Conservation (phyloP, 2,797 vertebrate species). For the Cottoperca gobio region DNA sequence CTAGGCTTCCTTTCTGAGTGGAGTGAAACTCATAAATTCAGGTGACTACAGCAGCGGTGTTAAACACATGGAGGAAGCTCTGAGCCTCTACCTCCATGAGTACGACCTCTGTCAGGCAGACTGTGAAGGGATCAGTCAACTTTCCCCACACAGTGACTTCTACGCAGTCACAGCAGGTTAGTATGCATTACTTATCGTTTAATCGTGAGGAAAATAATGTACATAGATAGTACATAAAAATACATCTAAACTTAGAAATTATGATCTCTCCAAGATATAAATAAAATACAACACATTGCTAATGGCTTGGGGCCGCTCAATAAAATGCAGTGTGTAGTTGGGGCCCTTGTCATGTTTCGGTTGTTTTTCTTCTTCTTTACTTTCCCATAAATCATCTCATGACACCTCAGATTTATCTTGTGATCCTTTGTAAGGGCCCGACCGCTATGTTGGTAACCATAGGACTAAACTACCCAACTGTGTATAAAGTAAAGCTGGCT, state of each 20-base stretch:
- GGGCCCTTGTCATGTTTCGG: background rate
- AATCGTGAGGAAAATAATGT: background rate
- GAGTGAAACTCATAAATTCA: slow-evolving; percentile 85
- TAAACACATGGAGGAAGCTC: slow-evolving; percentile 88
- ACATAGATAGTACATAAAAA: background rate
- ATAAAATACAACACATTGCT: background rate
- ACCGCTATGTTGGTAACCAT: background rate
- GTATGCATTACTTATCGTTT: background rate
- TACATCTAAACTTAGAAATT: background rate
- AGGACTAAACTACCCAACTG: background rate
- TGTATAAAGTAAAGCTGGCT: too few relatives aligned
- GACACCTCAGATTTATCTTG: background rate
- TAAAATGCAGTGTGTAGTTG: background rate
- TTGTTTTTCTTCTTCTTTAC: background rate
- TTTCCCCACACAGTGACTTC: slow-evolving; percentile 86
- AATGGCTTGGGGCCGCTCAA: background rate
- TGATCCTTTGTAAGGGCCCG: background rate
- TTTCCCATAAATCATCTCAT: background rate
- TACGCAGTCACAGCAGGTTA: slow-evolving; percentile 88
- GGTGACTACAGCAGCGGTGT: slow-evolving; percentile 87
- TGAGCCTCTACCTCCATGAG: slow-evolving; percentile 88
- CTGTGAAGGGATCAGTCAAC: slow-evolving; percentile 87
- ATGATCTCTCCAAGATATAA: too few relatives aligned
- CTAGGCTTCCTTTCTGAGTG: slow-evolving; percentile 77
- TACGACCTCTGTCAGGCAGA: slow-evolving; percentile 85